Evolutionary conservation across 2,797 vertebrate genomes (phyloP).

Genomic region (Tragelaphus eurycerus): DNA sequence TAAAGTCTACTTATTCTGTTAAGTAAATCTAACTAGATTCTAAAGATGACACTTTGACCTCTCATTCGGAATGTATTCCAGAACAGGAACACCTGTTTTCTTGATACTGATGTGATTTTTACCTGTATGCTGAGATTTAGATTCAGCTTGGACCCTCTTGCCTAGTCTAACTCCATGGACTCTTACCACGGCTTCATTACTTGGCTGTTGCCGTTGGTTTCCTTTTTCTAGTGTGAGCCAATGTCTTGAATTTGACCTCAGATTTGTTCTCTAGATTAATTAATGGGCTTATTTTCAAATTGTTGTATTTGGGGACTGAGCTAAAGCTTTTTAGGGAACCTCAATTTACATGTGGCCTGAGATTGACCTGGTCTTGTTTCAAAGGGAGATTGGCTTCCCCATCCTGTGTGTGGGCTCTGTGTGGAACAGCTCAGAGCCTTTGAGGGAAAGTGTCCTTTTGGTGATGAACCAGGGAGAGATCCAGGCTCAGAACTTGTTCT

Average conservation of each 20-base stretch:
- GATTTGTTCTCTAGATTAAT: neutral
- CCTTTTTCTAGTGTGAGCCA: neutral
- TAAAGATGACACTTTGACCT: neutral
- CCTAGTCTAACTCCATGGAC: neutral
- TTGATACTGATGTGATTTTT: neutral
- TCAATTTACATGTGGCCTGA: neutral
- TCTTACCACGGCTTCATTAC: neutral
- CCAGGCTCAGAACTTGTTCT: slow-evolving; percentile 71
- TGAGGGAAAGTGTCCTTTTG: slow-evolving; percentile 87
- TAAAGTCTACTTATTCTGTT: neutral
- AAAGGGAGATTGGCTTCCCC: slow-evolving; percentile 85
- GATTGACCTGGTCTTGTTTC: slow-evolving; percentile 81
- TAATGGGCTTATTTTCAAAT: neutral
- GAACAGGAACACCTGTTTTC: neutral
- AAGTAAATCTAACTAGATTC: neutral
- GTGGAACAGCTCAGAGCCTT: slow-evolving; percentile 92
- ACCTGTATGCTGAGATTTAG: neutral
- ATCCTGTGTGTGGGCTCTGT: slow-evolving; percentile 93
- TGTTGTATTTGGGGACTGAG: neutral
- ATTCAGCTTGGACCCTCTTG: neutral
- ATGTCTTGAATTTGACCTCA: neutral
- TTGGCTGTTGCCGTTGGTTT: neutral
- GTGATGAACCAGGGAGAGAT: slow-evolving; percentile 76
- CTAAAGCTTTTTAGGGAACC: neutral
- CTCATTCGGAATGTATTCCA: neutral